These are phyloP conservation scores for Parnassius smintheus DNA, from an alignment of 2,888 invertebrate genomes.

Conservation along the genomic window DNA sequence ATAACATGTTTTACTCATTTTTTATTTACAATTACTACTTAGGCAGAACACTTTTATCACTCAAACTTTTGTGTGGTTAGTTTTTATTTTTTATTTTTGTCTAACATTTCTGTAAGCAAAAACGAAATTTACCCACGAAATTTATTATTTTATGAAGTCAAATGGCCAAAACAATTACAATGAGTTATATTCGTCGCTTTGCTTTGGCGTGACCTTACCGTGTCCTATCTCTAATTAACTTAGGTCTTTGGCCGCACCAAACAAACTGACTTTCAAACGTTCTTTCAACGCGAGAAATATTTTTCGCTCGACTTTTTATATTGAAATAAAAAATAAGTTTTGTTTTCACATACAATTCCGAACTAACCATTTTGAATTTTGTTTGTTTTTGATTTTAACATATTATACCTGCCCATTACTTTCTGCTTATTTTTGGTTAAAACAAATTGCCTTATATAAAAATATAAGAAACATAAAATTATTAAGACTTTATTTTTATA, in stretches of 20 bases:
- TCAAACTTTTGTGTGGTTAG: conserved; percentile 1
- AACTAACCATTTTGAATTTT: conserved; percentile 6
- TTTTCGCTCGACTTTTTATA: conserved; percentile 65
- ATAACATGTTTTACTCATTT: no score
- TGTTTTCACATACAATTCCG: conserved; percentile 24
- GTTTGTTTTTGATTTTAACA: conserved; percentile 4
- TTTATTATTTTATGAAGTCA: conserved; percentile 34
- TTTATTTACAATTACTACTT: no score
- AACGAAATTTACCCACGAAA: conserved; percentile 13
- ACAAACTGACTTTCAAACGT: conserved; percentile 72
- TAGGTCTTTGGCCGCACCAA: conserved; percentile 61
- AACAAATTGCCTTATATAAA: neutral
- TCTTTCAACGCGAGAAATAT: conserved; percentile 61
- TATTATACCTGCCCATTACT: conserved; percentile 7
- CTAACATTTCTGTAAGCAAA: conserved; percentile 3
- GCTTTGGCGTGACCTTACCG: conserved; percentile 50
- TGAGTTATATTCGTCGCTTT: conserved; percentile 35
- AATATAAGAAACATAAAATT: no score
- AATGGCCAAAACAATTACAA: conserved; percentile 33
- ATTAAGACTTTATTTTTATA: no score
- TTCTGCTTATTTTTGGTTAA: conserved; percentile 15
- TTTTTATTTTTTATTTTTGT: conserved; percentile 9
- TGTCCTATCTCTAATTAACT: conserved; percentile 66
- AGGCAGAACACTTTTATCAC: neutral
- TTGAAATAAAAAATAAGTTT: conserved; percentile 24